Conservation (phyloP, 2,888 invertebrate genomes). For the Trissolcus brochymenae region DNA sequence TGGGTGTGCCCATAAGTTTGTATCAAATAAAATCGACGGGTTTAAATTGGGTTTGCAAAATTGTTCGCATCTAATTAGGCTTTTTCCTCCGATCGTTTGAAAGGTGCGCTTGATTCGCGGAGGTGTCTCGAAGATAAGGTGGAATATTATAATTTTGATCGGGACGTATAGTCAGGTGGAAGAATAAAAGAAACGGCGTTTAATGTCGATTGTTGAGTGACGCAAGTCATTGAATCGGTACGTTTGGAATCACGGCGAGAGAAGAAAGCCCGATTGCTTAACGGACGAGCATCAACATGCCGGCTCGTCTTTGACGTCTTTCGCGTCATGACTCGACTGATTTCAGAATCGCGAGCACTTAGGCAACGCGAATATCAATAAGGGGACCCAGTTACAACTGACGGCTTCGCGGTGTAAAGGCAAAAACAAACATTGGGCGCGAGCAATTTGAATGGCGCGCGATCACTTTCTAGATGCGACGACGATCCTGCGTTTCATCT, state of each 20-base stretch:
- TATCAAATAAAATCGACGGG: too few relatives aligned
- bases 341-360: slow-evolving; percentile 60
- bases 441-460: slow-evolving; percentile 39
- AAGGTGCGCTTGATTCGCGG: too few relatives aligned
- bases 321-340: slow-evolving; percentile 54
- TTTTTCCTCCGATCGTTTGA: too few relatives aligned
- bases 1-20: too few relatives aligned
- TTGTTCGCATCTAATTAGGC: too few relatives aligned
- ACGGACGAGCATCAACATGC: slow-evolving; percentile 37
- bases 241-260: slow-evolving; percentile 17
- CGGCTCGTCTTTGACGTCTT: slow-evolving; percentile 36
- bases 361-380: slow-evolving; percentile 63
- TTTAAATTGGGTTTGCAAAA: too few relatives aligned
- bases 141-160: too few relatives aligned
- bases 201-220: slow-evolving; percentile 41
- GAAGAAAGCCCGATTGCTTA: slow-evolving; percentile 53
- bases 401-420: slow-evolving; percentile 37
- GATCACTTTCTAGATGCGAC: slow-evolving; percentile 48
- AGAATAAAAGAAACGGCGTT: slow-evolving; percentile 24
- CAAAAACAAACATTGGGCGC: slow-evolving; percentile 44
- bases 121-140: too few relatives aligned
- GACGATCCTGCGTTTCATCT: slow-evolving; percentile 21
- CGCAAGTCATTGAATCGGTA: slow-evolving; percentile 50
- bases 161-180: not conserved
- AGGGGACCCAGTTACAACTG: slow-evolving; percentile 60